These are phyloP conservation scores for Poecile montanus DNA, from an alignment of 2,797 vertebrate species.

Conservation along the genomic window DNA sequence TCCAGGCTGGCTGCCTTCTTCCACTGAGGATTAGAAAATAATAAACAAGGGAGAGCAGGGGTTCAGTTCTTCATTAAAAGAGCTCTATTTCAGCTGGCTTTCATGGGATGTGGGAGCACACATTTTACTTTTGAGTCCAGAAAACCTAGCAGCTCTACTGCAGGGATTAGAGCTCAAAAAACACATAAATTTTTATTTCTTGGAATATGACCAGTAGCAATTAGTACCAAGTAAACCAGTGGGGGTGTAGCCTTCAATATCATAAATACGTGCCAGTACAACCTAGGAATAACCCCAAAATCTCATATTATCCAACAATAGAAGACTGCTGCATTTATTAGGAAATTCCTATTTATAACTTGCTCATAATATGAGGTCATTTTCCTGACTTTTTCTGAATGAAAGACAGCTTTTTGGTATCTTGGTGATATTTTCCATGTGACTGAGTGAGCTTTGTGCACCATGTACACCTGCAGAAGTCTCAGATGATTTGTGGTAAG, in stretches of 20 bases:
- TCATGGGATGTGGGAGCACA: not conserved
- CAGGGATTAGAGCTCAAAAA: not conserved
- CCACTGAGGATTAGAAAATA: not conserved
- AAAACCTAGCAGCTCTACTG: not conserved
- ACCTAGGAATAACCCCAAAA: not conserved
- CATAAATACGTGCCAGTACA: not conserved
- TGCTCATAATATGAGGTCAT: not conserved
- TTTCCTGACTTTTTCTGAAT: not conserved
- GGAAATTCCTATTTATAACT: not conserved
- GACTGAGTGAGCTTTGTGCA: not conserved
- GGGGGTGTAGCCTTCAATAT: not conserved
- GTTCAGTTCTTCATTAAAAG: not conserved
- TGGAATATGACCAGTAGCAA: not conserved
- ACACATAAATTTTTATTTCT: not conserved
- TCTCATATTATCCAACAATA: not conserved
- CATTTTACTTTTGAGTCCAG: fast-evolving
- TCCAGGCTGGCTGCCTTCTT: not conserved
- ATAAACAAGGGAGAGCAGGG: not conserved
- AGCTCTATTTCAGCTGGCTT: not conserved
- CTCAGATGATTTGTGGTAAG: not conserved
- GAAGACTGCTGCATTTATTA: not conserved
- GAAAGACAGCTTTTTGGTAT: not conserved
- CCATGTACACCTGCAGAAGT: not conserved
- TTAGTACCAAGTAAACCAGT: not conserved
- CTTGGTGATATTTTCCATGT: not conserved